Conservation (phyloP, 2,113 vertebrate genomes). For the Channa maculata region DNA sequence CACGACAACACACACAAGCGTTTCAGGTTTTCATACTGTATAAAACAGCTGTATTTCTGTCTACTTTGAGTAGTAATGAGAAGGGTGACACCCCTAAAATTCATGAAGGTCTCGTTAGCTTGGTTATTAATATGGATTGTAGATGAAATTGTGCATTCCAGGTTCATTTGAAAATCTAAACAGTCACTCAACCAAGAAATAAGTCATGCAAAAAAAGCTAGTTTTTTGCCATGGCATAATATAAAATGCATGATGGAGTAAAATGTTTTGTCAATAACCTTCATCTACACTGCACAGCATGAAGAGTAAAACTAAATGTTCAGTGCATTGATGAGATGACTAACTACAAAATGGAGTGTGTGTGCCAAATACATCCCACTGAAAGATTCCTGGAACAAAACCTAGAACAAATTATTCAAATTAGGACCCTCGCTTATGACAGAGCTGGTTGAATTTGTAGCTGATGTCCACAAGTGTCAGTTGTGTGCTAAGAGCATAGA, state of each 20-base stretch:
- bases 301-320: conserved; percentile 29
- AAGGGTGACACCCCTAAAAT: neutral
- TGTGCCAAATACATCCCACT: conserved; percentile 10
- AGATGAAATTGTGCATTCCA: neutral
- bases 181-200: neutral
- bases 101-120: neutral
- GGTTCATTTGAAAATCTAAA: conserved; percentile 5
- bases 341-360: conserved; percentile 14
- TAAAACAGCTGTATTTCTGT: conserved; percentile 29
- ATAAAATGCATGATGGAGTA: neutral
- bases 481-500: conserved; percentile 24
- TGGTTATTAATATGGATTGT: neutral
- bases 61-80: neutral
- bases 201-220: conserved; percentile 4
- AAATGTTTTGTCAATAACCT: conserved; percentile 35
- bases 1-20: conserved; percentile 18
- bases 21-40: conserved; percentile 8
- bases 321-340: conserved; percentile 21
- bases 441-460: conserved; percentile 40
- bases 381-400: conserved; percentile 47
- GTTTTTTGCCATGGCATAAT: neutral
- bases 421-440: conserved; percentile 43
- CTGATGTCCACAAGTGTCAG: conserved; percentile 42
- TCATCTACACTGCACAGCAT: conserved; percentile 13
- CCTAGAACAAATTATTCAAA: conserved; percentile 59